Conservation (phyloP, 2,888 invertebrate species). For the Siphlonurus alternatus region DNA sequence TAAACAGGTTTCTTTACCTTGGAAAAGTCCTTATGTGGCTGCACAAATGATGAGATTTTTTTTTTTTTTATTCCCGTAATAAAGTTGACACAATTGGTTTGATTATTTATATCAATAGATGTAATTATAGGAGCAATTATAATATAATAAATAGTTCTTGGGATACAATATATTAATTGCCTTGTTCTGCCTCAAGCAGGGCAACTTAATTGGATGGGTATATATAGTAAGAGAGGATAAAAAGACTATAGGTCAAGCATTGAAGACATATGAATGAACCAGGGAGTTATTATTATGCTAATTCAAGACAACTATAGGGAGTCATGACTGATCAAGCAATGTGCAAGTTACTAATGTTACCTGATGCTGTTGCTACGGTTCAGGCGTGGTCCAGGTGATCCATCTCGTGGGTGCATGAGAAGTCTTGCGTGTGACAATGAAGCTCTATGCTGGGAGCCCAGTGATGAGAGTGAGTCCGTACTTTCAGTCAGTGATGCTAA, state of each 20-base stretch:
- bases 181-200: neutral
- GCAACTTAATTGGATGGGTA: neutral
- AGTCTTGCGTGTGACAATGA: conserved; percentile 44
- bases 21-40: conserved; percentile 87
- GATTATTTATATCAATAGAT: too few relatives aligned
- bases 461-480: conserved; percentile 13
- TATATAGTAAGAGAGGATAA: neutral
- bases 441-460: conserved; percentile 38
- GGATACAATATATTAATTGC: neutral
- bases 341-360: too few relatives aligned
- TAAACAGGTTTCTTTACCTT: conserved; percentile 41
- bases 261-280: too few relatives aligned
- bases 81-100: neutral
- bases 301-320: too few relatives aligned
- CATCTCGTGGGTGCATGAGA: conserved; percentile 35
- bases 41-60: conserved; percentile 20
- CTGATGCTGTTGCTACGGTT: conserved; percentile 87
- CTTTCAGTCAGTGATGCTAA: conserved; percentile 7
- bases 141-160: too few relatives aligned
- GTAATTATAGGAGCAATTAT: too few relatives aligned
- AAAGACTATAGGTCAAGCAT: too few relatives aligned
- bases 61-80: neutral
- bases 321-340: too few relatives aligned
- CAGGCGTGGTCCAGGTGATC: conserved; percentile 34
- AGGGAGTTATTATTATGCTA: too few relatives aligned